Conservation (phyloP, 1,140 invertebrate species). For the Heliconius hewitsoni region DNA sequence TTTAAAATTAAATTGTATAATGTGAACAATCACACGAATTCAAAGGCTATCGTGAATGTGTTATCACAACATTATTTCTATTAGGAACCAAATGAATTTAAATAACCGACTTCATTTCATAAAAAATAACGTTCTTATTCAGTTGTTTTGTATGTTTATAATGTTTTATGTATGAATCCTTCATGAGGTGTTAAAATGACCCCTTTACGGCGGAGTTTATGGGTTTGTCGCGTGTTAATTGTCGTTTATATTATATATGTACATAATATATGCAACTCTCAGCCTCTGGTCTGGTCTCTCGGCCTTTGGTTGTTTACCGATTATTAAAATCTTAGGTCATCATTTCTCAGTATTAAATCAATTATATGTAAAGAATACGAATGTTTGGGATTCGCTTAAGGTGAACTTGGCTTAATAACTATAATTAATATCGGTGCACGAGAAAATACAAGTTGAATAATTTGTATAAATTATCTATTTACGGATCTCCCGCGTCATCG, state of each 20-base stretch:
- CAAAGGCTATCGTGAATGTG: conserved; percentile 16
- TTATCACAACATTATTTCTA: conserved; percentile 18
- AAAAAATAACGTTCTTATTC: not conserved
- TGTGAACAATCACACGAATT: not conserved
- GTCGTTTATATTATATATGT: not conserved
- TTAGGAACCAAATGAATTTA: not conserved
- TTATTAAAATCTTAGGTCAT: conserved; percentile 15
- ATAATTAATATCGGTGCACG: not conserved
- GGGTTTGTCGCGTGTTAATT: conserved; percentile 15
- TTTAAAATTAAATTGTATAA: conserved; percentile 12
- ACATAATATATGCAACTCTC: not conserved
- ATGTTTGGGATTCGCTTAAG: not conserved
- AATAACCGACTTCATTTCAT: not conserved
- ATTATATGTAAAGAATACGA: not conserved
- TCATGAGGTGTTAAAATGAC: conserved; percentile 26
- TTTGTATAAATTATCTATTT: no score
- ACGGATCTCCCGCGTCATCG: no score
- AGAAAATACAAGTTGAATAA: no score
- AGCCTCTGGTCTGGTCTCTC: conserved; percentile 7
- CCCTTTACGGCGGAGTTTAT: conserved; percentile 23
- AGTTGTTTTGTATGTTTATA: not conserved
- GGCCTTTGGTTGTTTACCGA: conserved; percentile 14
- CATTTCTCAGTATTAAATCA: not conserved
- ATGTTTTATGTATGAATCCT: conserved; percentile 6
- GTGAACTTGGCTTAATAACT: not conserved